Evolutionary conservation across 92 coral and sea anemone genomes (phyloP), one percentile per base, ranked within the genome.

Genomic region (Actinostola sp.): DNA sequence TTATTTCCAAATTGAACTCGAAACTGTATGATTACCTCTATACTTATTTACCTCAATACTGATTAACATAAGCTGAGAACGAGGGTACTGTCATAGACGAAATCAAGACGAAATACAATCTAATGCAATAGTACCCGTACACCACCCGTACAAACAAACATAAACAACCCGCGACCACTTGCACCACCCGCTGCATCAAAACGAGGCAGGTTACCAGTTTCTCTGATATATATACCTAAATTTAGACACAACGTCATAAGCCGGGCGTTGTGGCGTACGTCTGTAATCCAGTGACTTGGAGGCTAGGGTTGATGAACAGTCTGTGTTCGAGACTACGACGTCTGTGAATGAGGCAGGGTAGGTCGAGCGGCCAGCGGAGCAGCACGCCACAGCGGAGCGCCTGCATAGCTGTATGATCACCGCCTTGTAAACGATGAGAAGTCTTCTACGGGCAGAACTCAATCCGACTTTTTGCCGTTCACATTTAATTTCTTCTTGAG

Each of bases 311-410:
- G 74, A 33, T 50, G 62, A 33, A 32, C 8, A 62, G 34, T 52
- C 32, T 53, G 13, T 14, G 60, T 53, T 53, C 60, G 31, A 53
- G 60, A 5, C 60, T 2, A 39, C 7, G 45, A 7, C 20, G 60
- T 53, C 60, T 9, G 15, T 20, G 25, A 31, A 8, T 26, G 74
- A 68, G 74, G 74, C 50, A 27, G 30, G 74, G 74, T 42, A 68
- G 74, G 74, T 51, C 74, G 62, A 68, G 61, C 74, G 62, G 74
- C 62, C 57, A 50, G 74, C 62, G 74, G 57, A 68, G 74, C 61
- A 68, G 74, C 74, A 68, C 74, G 74, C 74, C 74, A 68, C 1
- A 31, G 74, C 74, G 74, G 48, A 68, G 74, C 74, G 61, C 74
- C 35, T 27, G 62, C 74, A 13, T 28, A 48, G 74, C 63, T 68